Conservation (phyloP, 1,140 invertebrate genomes). For the Stenopsyche tienmushanensis region DNA sequence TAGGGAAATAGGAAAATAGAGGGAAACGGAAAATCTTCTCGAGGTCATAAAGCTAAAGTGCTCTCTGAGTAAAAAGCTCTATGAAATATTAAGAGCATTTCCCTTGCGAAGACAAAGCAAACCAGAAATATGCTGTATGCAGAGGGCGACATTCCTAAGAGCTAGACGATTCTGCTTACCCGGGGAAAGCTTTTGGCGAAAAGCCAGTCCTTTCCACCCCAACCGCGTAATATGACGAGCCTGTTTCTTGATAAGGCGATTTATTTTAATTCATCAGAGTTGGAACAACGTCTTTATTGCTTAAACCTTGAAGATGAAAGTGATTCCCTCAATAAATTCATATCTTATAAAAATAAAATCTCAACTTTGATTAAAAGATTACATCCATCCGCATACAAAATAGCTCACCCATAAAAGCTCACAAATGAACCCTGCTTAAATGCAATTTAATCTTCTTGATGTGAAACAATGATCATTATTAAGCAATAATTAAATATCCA, state of each 20-base stretch:
- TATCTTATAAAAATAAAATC: no score
- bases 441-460: not conserved
- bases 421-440: no score
- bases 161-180: constrained; percentile 3
- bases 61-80: constrained; percentile 21
- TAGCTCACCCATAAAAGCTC: no score
- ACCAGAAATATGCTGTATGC: constrained; percentile 9
- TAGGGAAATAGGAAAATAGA: constrained; percentile 2
- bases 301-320: not conserved
- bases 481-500: no score
- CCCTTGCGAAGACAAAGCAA: constrained; percentile 22
- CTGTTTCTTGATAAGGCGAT: constrained; percentile 14
- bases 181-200: not conserved
- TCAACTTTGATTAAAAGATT: no score
- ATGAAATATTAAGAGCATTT: constrained; percentile 28
- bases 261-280: constrained; percentile 28
- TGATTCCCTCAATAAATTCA: not conserved
- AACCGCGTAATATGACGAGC: constrained; percentile 21
- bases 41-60: constrained; percentile 18
- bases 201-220: constrained; percentile 1
- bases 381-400: no score
- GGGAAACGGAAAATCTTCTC: constrained; percentile 14
- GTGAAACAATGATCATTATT: no score
- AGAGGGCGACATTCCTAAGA: constrained; percentile 4
- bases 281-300: not conserved